Percentiles rank a stretch among this genome's conserved stretches.
These are phyloP conservation scores for Lochmaea capreae DNA, from an alignment of 2,888 invertebrate genomes.

Conservation along the genomic window DNA sequence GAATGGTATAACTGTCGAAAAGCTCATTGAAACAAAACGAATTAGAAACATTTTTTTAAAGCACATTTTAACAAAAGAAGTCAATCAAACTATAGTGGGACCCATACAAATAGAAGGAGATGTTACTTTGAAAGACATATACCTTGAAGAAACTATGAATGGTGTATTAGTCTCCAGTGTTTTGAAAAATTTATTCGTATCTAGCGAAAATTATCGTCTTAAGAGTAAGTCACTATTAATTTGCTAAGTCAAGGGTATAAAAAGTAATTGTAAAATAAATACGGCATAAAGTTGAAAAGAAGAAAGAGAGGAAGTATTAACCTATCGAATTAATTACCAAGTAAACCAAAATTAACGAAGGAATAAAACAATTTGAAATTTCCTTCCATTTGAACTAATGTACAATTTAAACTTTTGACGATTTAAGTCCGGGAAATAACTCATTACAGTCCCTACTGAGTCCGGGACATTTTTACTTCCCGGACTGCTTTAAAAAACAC, in stretches of 20 bases:
- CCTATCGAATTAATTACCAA: too few species aligned
- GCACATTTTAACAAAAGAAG: conserved; percentile 63
- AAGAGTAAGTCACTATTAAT: conserved; percentile 49
- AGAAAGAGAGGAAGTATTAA: too few species aligned
- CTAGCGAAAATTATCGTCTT: conserved; percentile 51
- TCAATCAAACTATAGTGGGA: conserved; percentile 58
- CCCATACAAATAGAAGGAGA: conserved; percentile 59
- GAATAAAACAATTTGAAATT: too few species aligned
- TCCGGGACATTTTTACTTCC: too few species aligned
- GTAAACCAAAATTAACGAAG: too few species aligned
- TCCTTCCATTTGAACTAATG: too few species aligned
- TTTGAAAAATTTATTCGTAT: conserved; percentile 48
- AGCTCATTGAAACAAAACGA: conserved; percentile 58
- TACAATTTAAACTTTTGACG: too few species aligned
- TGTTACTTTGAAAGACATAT: conserved; percentile 58
- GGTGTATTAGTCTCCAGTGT: conserved; percentile 53
- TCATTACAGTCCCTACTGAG: too few species aligned
- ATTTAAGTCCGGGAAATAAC: too few species aligned
- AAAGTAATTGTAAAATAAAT: too few species aligned
- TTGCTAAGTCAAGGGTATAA: not conserved
- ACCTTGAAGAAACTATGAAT: conserved; percentile 60
- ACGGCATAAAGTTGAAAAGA: too few species aligned
- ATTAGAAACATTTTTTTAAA: conserved; percentile 63
- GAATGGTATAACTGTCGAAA: conserved; percentile 59
- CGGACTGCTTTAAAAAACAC: too few species aligned